Conservation (phyloP, 2,113 vertebrate species). For the Gallinago media region DNA sequence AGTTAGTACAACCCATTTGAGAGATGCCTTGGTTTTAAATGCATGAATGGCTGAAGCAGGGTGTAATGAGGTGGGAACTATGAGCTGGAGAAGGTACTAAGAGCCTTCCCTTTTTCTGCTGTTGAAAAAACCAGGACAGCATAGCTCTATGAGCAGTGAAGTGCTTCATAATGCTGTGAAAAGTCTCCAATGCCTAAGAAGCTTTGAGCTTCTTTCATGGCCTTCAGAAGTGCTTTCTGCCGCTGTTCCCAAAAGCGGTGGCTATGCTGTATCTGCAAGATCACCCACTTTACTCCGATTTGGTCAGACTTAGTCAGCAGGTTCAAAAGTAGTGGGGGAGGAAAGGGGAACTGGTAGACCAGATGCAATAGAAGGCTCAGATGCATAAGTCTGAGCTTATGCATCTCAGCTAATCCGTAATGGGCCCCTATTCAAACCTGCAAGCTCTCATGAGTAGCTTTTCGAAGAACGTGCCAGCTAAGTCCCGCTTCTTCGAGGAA, state of each 20-base stretch:
- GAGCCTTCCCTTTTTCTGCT: neutral
- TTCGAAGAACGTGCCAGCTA: neutral
- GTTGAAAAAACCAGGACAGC: neutral
- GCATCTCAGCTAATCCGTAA: neutral
- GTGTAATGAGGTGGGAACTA: neutral
- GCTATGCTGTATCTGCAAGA: neutral
- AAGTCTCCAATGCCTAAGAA: neutral
- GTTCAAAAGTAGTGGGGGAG: neutral
- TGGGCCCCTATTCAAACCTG: neutral
- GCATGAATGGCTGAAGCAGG: neutral
- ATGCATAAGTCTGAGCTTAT: neutral
- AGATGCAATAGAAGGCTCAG: neutral
- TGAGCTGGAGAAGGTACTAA: neutral
- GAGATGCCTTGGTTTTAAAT: neutral
- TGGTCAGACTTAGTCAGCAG: neutral
- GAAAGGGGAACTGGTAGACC: neutral
- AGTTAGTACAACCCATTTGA: neutral
- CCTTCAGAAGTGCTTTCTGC: neutral
- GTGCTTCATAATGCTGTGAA: neutral
- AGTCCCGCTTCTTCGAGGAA: neutral
- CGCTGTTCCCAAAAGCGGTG: accelerated
- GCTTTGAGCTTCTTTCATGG: neutral
- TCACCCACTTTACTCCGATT: neutral
- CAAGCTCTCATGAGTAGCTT: neutral
- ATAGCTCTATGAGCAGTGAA: neutral